phyloP scores from a whole-genome alignment of 1,140 invertebrate species.

The Drosophila melanica region DNA sequence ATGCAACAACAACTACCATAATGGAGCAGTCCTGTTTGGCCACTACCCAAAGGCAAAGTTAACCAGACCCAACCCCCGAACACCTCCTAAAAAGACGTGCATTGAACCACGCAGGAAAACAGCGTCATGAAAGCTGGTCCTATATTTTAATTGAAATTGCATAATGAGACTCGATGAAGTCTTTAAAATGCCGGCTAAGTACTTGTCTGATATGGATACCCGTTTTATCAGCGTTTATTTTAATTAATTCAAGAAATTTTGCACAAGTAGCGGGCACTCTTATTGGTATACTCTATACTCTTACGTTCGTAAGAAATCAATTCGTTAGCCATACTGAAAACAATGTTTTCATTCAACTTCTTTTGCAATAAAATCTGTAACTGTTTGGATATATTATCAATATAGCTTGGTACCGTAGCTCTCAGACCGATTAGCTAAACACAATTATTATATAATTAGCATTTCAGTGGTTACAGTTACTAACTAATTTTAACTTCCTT shows the following conservation, averaged over 20 bases:
- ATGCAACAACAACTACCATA: constrained; percentile 6
- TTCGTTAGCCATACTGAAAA: too few species aligned
- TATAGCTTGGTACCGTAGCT: too few species aligned
- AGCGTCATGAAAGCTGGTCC: constrained; percentile 1
- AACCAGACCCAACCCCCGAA: constrained; percentile 6
- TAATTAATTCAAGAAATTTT: constrained; percentile 2
- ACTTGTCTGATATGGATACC: not conserved
- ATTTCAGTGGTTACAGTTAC: too few species aligned
- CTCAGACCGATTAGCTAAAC: too few species aligned
- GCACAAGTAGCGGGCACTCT: not conserved
- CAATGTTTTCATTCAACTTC: too few species aligned
- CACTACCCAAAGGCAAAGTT: constrained; percentile 27
- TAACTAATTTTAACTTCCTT: too few species aligned
- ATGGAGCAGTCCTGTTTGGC: constrained; percentile 10
- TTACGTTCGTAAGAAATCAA: too few species aligned
- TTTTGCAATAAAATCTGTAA: too few species aligned
- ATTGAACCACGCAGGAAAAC: constrained; percentile 29
- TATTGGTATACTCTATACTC: too few species aligned
- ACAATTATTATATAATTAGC: too few species aligned
- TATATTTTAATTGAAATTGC: constrained; percentile 40
- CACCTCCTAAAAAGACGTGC: constrained; percentile 8
- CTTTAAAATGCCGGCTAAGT: constrained; percentile 1
- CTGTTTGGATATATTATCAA: too few species aligned
- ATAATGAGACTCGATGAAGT: constrained; percentile 15
- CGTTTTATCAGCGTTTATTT: constrained; percentile 13